These are phyloP conservation scores for Andrena praecox DNA, from an alignment of 2,888 invertebrate genomes.

Conservation along the genomic window DNA sequence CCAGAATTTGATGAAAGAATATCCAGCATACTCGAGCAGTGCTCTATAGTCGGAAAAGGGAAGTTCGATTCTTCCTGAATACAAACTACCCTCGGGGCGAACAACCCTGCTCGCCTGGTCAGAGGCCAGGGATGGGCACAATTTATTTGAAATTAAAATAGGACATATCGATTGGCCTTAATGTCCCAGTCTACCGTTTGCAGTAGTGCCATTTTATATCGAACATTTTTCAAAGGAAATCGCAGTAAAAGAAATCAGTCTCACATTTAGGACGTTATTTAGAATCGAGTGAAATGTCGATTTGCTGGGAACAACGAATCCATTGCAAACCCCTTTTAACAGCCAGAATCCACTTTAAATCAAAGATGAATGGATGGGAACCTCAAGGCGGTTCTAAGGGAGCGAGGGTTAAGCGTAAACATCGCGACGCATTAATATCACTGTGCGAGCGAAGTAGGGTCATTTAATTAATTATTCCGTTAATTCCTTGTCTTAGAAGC, in stretches of 20 bases:
- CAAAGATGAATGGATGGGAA: too few relatives aligned
- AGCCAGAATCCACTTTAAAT: too few relatives aligned
- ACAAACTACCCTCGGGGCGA: too few relatives aligned
- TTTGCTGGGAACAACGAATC: background rate
- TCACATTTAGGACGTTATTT: background rate
- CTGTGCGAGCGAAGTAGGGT: too few relatives aligned
- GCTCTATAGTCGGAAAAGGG: background rate
- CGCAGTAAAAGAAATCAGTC: too few relatives aligned
- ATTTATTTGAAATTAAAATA: background rate
- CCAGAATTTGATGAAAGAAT: background rate
- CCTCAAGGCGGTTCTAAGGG: too few relatives aligned
- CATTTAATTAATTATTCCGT: too few relatives aligned
- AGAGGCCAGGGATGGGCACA: background rate
- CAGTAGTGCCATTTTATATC: background rate
- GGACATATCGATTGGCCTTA: background rate
- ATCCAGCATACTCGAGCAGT: background rate
- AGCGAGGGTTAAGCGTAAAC: too few relatives aligned
- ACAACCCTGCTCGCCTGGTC: too few relatives aligned
- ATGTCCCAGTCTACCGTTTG: constrained; percentile 1
- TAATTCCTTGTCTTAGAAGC: too few relatives aligned
- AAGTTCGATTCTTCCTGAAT: constrained; percentile 10
- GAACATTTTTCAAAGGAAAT: too few relatives aligned
- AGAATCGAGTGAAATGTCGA: background rate
- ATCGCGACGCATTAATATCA: too few relatives aligned
- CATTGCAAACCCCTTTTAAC: background rate